Conservation (phyloP, 1,140 invertebrate species). For the Hyphantria cunea region DNA sequence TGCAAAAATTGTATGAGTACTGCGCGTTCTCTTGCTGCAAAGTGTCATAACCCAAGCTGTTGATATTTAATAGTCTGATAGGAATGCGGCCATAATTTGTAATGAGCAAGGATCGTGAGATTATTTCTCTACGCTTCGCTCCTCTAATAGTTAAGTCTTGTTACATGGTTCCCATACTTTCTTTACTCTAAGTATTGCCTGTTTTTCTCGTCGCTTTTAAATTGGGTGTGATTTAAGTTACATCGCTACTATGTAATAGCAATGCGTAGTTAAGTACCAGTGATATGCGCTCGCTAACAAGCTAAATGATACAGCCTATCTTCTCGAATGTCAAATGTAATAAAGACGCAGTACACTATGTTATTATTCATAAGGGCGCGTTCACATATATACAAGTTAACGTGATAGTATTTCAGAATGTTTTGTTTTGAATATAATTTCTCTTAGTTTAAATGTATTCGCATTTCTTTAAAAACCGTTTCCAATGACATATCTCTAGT, state of each 20-base stretch:
- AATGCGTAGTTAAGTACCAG: constrained; percentile 24
- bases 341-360: constrained; percentile 20
- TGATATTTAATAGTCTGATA: constrained; percentile 52
- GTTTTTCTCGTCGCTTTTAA: constrained; percentile 43
- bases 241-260: constrained; percentile 29
- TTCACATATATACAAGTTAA: too few relatives aligned
- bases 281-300: constrained; percentile 26
- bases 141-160: constrained; percentile 67
- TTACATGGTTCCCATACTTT: constrained; percentile 71
- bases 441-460: too few relatives aligned
- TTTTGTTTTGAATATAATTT: too few relatives aligned
- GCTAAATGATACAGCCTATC: constrained; percentile 28
- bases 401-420: too few relatives aligned
- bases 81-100: constrained; percentile 78
- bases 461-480: too few relatives aligned
- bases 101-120: constrained; percentile 75
- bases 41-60: constrained; percentile 42
- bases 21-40: constrained; percentile 38
- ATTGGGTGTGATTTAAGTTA: constrained; percentile 49
- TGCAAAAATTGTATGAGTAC: constrained; percentile 11
- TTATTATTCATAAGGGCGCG: constrained; percentile 13
- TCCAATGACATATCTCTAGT: too few relatives aligned
- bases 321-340: constrained; percentile 28
- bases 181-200: constrained; percentile 35
- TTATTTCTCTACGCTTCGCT: constrained; percentile 70